Conservation (phyloP, 2,797 vertebrate genomes). For the Kryptopterus vitreolus region DNA sequence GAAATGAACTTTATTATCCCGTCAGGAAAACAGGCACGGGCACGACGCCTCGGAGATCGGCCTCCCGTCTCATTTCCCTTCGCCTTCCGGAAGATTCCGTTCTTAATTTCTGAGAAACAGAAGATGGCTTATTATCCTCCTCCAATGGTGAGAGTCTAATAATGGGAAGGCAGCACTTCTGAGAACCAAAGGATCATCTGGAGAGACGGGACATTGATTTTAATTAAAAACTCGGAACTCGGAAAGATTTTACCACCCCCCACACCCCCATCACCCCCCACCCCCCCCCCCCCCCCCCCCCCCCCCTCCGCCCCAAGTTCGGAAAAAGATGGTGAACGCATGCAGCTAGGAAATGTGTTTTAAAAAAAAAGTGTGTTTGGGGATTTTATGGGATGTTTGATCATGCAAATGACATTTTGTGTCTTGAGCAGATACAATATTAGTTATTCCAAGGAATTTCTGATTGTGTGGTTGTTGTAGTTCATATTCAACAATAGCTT, state of each 20-base stretch:
- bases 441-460: background rate
- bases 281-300: too few species aligned
- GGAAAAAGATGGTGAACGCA: constrained; percentile 25
- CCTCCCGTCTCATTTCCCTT: constrained; percentile 33
- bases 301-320: too few species aligned
- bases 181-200: constrained; percentile 32
- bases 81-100: constrained; percentile 37
- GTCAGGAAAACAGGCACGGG: constrained; percentile 25
- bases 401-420: background rate
- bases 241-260: constrained; percentile 42
- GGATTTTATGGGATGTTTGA: background rate
- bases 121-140: constrained; percentile 42
- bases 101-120: constrained; percentile 48
- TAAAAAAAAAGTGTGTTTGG: constrained; percentile 1
- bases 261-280: too few species aligned
- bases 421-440: background rate
- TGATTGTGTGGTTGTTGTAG: background rate
- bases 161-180: constrained; percentile 45
- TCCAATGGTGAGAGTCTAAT: constrained; percentile 44
- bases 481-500: too few species aligned
- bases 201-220: constrained; percentile 46
- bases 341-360: constrained; percentile 35
- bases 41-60: background rate
- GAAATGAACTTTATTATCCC: constrained; percentile 18
- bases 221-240: constrained; percentile 55